Conservation (phyloP, 2,113 vertebrate species). For the Panthera tigris region DNA sequence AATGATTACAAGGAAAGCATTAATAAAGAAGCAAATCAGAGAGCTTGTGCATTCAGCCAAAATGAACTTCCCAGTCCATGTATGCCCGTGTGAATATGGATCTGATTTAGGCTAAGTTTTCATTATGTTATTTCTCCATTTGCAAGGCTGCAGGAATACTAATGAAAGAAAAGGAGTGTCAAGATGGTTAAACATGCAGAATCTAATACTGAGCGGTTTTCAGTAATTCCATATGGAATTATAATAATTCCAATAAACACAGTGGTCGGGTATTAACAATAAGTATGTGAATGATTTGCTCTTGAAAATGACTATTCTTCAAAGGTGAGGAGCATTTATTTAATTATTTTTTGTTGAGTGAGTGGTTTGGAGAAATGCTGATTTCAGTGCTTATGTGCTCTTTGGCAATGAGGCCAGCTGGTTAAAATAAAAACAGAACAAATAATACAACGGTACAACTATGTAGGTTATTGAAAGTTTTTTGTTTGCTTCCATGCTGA, state of each 20-base stretch:
- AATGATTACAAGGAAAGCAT: slow-evolving; percentile 55
- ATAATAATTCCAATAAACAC: neutral
- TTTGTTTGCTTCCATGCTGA: slow-evolving; percentile 20
- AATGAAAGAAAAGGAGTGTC: neutral
- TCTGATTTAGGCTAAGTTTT: neutral
- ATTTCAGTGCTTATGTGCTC: neutral
- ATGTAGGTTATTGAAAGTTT: neutral
- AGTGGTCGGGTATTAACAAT: neutral
- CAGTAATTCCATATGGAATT: neutral
- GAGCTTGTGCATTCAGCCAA: neutral
- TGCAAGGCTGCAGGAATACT: neutral
- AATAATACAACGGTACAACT: neutral
- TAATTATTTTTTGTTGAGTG: slow-evolving; percentile 35
- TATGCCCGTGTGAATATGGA: neutral
- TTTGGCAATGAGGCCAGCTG: neutral
- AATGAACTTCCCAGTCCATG: neutral
- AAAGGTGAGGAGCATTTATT: neutral
- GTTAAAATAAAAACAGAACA: slow-evolving; percentile 48
- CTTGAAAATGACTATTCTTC: neutral
- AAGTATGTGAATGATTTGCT: slow-evolving; percentile 40
- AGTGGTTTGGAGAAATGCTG: neutral
- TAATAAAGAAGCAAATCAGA: slow-evolving; percentile 53
- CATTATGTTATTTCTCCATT: slow-evolving; percentile 4
- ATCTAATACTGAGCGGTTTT: neutral
- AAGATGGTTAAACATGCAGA: neutral